Conservation (phyloP, 2,888 invertebrate species). For the Thereva unica region DNA sequence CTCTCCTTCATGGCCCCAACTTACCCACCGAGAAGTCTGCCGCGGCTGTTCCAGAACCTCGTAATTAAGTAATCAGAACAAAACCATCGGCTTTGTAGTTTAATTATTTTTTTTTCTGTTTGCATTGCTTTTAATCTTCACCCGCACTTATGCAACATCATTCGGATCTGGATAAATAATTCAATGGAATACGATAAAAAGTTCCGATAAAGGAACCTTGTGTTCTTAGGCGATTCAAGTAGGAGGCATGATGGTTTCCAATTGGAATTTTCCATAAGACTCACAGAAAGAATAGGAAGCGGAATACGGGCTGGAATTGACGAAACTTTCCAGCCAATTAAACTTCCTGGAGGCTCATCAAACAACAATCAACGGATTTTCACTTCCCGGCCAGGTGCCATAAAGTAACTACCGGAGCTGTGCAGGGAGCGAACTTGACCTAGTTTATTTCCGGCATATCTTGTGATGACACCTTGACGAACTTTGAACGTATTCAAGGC, state of each 20-base stretch:
- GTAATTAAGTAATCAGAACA: not conserved
- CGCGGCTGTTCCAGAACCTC: not conserved
- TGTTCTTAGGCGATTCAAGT: not conserved
- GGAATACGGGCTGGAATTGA: not conserved
- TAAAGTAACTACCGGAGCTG: no score
- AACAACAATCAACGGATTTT: not conserved
- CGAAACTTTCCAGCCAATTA: not conserved
- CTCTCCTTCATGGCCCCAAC: constrained; percentile 12
- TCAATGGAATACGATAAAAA: not conserved
- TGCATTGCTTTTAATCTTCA: no score
- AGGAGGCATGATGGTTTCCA: no score
- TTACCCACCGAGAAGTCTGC: not conserved
- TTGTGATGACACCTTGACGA: constrained; percentile 6
- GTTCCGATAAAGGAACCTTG: not conserved
- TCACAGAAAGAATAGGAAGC: no score
- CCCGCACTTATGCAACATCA: no score
- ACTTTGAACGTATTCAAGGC: constrained; percentile 17
- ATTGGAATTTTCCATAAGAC: no score
- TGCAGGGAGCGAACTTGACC: constrained; percentile 2
- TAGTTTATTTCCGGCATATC: not conserved
- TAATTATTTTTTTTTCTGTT: no score
- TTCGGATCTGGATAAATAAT: not conserved
- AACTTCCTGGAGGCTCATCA: constrained; percentile 10
- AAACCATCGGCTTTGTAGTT: constrained; percentile 4
- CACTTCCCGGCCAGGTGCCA: no score